Evolutionary conservation across 2,888 invertebrate species (phyloP).

Genomic region (Parelbella ahira): DNA sequence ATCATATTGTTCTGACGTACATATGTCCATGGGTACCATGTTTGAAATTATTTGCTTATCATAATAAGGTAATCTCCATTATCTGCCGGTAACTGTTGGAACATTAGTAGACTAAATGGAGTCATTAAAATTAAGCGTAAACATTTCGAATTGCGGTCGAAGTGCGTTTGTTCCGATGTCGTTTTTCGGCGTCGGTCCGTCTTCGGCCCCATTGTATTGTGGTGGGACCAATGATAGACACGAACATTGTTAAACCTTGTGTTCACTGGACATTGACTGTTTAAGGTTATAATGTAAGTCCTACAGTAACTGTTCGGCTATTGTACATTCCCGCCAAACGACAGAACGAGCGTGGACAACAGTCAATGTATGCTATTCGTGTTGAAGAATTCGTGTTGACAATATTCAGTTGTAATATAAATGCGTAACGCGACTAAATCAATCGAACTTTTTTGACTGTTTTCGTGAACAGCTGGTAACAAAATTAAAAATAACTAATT

Average conservation of each 20-base stretch:
- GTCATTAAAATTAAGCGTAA: conserved; percentile 32
- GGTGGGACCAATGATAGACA: conserved; percentile 63
- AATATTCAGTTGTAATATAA: conserved; percentile 19
- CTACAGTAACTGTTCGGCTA: conserved; percentile 7
- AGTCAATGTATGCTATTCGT: conserved; percentile 23
- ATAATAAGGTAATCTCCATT: too few relatives aligned
- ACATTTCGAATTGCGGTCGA: conserved; percentile 19
- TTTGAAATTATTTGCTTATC: conserved; percentile 37
- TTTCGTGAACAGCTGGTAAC: conserved; percentile 14
- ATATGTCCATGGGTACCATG: conserved; percentile 33
- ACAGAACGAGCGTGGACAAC: conserved; percentile 12
- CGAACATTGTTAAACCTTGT: conserved; percentile 32
- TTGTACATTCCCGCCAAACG: conserved; percentile 11
- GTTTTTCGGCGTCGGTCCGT: conserved; percentile 22
- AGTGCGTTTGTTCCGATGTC: conserved; percentile 12
- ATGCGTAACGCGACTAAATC: conserved; percentile 14
- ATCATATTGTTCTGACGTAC: conserved; percentile 8
- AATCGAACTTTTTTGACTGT: conserved; percentile 20
- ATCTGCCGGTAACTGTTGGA: too few relatives aligned
- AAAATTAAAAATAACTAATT: neutral
- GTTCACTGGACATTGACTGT: conserved; percentile 37
- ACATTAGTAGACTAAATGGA: conserved; percentile 37
- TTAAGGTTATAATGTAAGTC: conserved; percentile 21
- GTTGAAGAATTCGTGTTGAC: conserved; percentile 22
- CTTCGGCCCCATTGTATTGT: conserved; percentile 51